Evolutionary conservation across 92 coral and sea anemone species (phyloP).

Genomic region (Heliopora coerulea): DNA sequence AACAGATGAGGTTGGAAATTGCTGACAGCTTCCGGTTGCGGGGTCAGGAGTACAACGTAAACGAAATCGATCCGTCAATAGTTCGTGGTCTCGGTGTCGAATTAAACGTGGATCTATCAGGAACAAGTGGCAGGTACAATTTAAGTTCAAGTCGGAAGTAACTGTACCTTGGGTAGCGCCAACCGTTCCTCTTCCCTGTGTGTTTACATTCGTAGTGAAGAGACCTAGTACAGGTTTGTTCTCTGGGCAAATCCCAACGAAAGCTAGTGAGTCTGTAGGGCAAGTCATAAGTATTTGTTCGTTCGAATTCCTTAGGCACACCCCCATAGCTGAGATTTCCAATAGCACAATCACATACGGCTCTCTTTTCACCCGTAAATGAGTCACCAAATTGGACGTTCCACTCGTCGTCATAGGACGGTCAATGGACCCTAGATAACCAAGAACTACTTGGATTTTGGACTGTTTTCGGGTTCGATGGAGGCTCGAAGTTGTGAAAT

Average conservation of each 20-base stretch:
- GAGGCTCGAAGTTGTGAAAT: conserved; percentile 24
- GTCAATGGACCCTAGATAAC: conserved; percentile 93
- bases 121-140: conserved; percentile 94
- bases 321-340: conserved; percentile 73
- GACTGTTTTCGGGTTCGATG: conserved; percentile 41
- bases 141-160: conserved; percentile 56
- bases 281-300: conserved; percentile 73
- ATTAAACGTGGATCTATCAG: conserved; percentile 73
- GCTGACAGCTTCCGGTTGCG: conserved; percentile 60
- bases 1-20: conserved; percentile 75
- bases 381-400: conserved; percentile 73
- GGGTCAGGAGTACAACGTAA: conserved; percentile 35
- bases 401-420: conserved; percentile 73
- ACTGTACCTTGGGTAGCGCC: conserved; percentile 54
- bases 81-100: conserved; percentile 62
- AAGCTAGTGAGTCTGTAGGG: conserved; percentile 76
- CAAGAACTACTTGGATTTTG: conserved; percentile 66
- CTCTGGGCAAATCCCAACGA: conserved; percentile 87
- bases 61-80: conserved; percentile 39
- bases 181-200: conserved; percentile 33
- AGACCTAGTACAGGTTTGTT: conserved; percentile 88
- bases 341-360: conserved; percentile 65
- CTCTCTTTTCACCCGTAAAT: conserved; percentile 77
- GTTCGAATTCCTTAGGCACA: conserved; percentile 63
- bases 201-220: conserved; percentile 72